phyloP scores from a whole-genome alignment of 1,140 invertebrate genomes.

The Stegodyphus dumicola region DNA sequence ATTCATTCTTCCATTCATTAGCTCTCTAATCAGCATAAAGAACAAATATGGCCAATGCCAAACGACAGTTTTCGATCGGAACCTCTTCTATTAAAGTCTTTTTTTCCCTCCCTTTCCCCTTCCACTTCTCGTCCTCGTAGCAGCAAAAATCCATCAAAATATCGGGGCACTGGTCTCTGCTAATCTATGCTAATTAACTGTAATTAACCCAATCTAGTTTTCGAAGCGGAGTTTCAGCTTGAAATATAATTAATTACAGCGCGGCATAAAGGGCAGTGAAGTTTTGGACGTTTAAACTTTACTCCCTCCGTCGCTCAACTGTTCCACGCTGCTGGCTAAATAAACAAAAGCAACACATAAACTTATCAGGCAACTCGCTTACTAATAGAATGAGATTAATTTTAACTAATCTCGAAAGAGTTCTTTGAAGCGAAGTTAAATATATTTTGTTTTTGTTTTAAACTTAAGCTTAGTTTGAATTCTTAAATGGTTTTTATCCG shows the following conservation, averaged over 20 bases:
- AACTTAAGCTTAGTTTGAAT: no score
- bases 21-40: background rate
- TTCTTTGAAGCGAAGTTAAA: no score
- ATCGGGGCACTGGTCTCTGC: background rate
- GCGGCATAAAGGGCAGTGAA: background rate
- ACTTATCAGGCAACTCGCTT: no score
- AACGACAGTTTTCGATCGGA: background rate
- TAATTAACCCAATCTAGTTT: slow-evolving; percentile 49
- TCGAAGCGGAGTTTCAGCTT: slow-evolving; percentile 5
- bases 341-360: no score
- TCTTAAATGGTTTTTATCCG: no score
- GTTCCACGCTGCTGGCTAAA: no score
- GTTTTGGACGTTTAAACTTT: background rate
- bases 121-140: background rate
- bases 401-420: no score
- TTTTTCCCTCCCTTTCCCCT: slow-evolving; percentile 6
- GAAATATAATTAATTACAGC: slow-evolving; percentile 23
- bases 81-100: slow-evolving; percentile 24
- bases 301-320: no score
- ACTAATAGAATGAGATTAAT: no score
- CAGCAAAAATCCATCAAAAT: background rate
- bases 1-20: background rate
- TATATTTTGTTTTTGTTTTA: no score
- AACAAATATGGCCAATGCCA: background rate
- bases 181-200: slow-evolving; percentile 46